Evolutionary conservation across 2,888 invertebrate genomes (phyloP).

Genomic region (Bimastos eiseni): DNA sequence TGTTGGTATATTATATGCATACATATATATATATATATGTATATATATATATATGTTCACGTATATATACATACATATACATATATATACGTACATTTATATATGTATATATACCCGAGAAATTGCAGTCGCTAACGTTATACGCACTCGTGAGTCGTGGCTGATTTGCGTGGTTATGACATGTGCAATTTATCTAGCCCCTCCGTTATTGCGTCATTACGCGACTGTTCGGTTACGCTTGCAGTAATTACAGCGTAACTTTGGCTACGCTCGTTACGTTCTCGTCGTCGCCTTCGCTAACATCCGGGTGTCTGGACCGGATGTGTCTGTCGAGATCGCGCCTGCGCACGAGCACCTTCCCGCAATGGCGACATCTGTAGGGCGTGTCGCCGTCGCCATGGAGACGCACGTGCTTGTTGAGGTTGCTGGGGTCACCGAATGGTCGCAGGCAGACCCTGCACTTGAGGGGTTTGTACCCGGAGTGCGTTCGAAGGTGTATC

Average conservation of each 20-base stretch:
- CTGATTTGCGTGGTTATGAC: too few species aligned
- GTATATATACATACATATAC: too few species aligned
- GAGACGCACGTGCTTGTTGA: constrained; percentile 91
- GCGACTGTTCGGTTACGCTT: background rate
- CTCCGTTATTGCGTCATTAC: background rate
- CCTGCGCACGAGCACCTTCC: constrained; percentile 77
- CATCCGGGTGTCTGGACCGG: constrained; percentile 69
- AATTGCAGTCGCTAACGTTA: too few species aligned
- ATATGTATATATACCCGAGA: too few species aligned
- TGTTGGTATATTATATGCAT: too few species aligned
- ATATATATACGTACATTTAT: too few species aligned
- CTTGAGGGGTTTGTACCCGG: constrained; percentile 90
- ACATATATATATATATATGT: too few species aligned
- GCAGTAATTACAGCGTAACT: background rate
- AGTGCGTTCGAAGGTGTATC: constrained; percentile 80
- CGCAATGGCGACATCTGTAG: constrained; percentile 77
- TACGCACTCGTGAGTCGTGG: too few species aligned
- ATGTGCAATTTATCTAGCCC: background rate
- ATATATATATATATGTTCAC: too few species aligned
- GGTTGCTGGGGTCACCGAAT: constrained; percentile 94
- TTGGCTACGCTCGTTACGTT: background rate
- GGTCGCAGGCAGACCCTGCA: constrained; percentile 83
- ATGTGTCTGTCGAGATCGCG: constrained; percentile 75
- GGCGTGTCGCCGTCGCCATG: constrained; percentile 78
- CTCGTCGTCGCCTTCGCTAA: background rate